Conservation (phyloP, 2,797 vertebrate species). For the Dicrostonyx torquatus region DNA sequence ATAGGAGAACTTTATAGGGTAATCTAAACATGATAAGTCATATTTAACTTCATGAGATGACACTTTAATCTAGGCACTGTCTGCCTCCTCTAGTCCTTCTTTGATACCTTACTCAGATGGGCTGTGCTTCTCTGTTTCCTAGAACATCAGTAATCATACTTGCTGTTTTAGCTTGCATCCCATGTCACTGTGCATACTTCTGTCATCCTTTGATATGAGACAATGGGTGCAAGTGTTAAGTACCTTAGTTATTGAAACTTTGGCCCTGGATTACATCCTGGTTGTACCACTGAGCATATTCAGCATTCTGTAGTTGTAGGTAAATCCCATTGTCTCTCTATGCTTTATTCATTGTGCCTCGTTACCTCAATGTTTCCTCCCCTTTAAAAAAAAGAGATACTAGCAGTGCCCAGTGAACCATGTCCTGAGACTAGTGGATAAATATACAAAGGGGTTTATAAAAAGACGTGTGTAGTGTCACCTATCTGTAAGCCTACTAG, state of each 20-base stretch:
- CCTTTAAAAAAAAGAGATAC: not conserved
- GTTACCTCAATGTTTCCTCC: not conserved
- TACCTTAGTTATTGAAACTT: not conserved
- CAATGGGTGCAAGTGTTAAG: not conserved
- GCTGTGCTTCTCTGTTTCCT: not conserved
- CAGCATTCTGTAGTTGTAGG: not conserved
- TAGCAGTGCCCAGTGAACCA: not conserved
- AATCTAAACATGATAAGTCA: not conserved
- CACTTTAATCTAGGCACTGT: not conserved
- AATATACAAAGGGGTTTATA: not conserved
- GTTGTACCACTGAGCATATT: not conserved
- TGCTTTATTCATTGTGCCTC: not conserved
- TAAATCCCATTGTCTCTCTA: not conserved
- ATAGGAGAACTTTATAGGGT: not conserved
- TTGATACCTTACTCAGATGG: not conserved
- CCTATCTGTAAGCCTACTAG: not conserved
- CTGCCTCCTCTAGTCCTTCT: not conserved
- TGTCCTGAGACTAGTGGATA: not conserved
- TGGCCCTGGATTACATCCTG: not conserved
- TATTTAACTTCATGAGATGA: conserved; percentile 18
- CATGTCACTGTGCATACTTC: not conserved
- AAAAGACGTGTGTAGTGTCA: not conserved
- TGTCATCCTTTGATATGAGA: not conserved
- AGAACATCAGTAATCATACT: not conserved
- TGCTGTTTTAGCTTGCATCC: not conserved